Percentiles rank a stretch among this genome's conserved stretches.
phyloP scores from a whole-genome alignment of 1,140 invertebrate species.

The Antheraea mylitta region DNA sequence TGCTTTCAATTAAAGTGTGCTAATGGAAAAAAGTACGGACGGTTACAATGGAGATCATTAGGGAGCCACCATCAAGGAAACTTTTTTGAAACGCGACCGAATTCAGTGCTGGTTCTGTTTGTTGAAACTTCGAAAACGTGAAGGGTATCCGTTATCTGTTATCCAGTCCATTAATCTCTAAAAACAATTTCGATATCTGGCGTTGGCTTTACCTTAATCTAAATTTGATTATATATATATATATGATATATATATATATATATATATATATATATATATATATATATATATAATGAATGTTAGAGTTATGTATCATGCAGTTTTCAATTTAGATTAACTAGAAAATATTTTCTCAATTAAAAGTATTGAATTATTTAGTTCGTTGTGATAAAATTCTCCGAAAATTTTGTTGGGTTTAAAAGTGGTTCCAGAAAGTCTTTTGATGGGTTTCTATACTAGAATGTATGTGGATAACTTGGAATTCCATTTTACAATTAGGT shows the following conservation, averaged over 20 bases:
- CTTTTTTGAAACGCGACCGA: constrained; percentile 42
- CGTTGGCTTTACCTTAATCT: not conserved
- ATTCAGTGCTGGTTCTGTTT: constrained; percentile 43
- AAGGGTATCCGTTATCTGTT: constrained; percentile 7
- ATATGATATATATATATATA: no score
- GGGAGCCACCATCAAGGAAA: constrained; percentile 22
- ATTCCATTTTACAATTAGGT: no score
- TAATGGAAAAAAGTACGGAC: constrained; percentile 41
- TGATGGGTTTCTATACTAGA: no score
- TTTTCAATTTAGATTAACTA: not conserved
- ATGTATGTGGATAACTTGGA: no score
- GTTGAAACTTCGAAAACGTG: constrained; percentile 24
- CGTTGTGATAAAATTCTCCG: no score
- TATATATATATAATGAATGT: no score
- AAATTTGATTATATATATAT: not conserved
- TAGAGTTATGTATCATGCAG: not conserved
- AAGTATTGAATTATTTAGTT: no score
- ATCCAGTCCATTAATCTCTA: constrained; percentile 17
- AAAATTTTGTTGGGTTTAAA: no score
- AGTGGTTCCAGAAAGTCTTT: no score
- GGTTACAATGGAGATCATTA: constrained; percentile 42
- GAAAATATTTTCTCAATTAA: no score
- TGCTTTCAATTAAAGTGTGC: constrained; percentile 43
- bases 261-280: no score
- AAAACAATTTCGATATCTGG: constrained; percentile 9